phyloP scores from a whole-genome alignment of 2,797 vertebrate genomes.

The Smutsia temminckii region DNA sequence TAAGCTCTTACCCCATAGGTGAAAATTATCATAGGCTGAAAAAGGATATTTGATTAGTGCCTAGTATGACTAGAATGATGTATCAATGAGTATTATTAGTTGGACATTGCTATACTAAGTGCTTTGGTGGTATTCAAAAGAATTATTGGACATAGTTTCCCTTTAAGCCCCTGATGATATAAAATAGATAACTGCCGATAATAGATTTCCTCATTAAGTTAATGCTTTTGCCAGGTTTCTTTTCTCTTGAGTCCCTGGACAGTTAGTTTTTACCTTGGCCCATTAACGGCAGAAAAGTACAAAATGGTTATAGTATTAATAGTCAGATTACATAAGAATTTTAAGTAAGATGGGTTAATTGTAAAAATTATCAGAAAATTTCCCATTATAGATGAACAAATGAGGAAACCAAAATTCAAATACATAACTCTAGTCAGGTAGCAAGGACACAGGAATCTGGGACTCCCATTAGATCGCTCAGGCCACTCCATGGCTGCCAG shows the following conservation, averaged over 20 bases:
- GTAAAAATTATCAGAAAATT: background rate
- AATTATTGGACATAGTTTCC: background rate
- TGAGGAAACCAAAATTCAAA: conserved; percentile 19
- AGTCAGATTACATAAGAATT: background rate
- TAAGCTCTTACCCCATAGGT: background rate
- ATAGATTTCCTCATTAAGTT: conserved; percentile 35
- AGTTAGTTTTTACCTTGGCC: background rate
- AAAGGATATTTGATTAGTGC: conserved; percentile 22
- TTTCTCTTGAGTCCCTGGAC: conserved; percentile 28
- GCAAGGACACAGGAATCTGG: too few relatives aligned
- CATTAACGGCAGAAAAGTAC: conserved; percentile 4
- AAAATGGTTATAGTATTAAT: conserved; percentile 21
- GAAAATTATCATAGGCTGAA: conserved; percentile 22
- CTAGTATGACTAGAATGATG: background rate
- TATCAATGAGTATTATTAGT: background rate
- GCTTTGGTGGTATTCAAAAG: background rate
- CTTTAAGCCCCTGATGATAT: background rate
- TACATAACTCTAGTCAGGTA: background rate
- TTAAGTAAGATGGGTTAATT: background rate
- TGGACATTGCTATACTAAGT: background rate
- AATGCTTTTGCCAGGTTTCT: background rate
- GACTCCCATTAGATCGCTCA: too few relatives aligned
- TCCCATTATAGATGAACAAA: background rate
- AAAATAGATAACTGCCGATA: conserved; percentile 19
- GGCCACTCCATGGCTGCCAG: too few relatives aligned